These are phyloP conservation scores for Thunnus maccoyii DNA, from an alignment of 2,113 vertebrate genomes.

Conservation along the genomic window DNA sequence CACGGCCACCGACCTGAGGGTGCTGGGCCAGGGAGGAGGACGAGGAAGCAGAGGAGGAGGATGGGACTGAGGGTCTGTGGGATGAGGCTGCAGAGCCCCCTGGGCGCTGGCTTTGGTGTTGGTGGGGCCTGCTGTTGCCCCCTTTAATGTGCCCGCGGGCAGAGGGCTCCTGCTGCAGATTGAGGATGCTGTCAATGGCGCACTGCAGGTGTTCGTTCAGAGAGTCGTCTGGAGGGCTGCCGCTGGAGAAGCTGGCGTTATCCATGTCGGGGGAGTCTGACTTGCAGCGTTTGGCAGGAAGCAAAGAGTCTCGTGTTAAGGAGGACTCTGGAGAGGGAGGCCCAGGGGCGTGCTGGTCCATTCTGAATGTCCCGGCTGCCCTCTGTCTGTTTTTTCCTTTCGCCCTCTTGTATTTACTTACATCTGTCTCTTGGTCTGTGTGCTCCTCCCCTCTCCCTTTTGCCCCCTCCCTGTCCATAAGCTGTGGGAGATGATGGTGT, in stretches of 20 bases:
- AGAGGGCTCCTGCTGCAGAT: slow-evolving; percentile 91
- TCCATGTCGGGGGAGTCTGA: slow-evolving; percentile 93
- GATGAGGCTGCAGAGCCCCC: slow-evolving; percentile 77
- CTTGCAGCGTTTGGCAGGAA: slow-evolving; percentile 90
- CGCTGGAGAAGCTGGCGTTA: slow-evolving; percentile 95
- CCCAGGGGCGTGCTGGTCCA: slow-evolving; percentile 85
- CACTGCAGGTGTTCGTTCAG: slow-evolving; percentile 95
- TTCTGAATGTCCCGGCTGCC: slow-evolving; percentile 78
- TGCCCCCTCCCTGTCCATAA: slow-evolving; percentile 65
- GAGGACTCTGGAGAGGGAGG: slow-evolving; percentile 81
- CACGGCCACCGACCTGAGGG: slow-evolving; percentile 86
- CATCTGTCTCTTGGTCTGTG: slow-evolving; percentile 62
- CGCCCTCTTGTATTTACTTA: slow-evolving; percentile 73
- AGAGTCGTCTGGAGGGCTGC: slow-evolving; percentile 93
- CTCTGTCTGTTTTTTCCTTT: slow-evolving; percentile 79
- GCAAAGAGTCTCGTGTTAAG: slow-evolving; percentile 78
- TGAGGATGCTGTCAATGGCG: slow-evolving; percentile 97
- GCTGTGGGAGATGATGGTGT: slow-evolving; percentile 69
- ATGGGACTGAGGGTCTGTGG: slow-evolving; percentile 78
- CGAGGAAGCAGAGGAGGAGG: slow-evolving; percentile 83
- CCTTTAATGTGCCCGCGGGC: slow-evolving; percentile 75
- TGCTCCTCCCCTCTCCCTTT: slow-evolving; percentile 69
- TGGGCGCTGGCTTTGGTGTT: slow-evolving; percentile 78
- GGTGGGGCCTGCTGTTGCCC: slow-evolving; percentile 71
- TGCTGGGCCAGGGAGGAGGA: slow-evolving; percentile 88